Evolutionary conservation across 2,888 invertebrate genomes (phyloP), one percentile per base, ranked within the genome.

Genomic region (Alitta virens): DNA sequence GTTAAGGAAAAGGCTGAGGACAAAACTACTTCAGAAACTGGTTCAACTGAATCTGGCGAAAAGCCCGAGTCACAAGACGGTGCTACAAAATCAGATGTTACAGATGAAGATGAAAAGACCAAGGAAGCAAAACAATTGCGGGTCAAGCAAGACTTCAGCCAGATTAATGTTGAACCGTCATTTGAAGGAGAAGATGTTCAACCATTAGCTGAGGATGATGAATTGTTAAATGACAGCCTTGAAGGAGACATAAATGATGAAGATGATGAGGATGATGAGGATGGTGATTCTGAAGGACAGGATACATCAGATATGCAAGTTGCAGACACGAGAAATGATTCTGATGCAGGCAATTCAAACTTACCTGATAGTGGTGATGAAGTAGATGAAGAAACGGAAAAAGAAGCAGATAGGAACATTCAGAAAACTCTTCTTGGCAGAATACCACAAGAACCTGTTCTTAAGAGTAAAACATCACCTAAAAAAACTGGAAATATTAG

Each of bases 151-250:
- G 78, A 84, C 68, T 72, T 82, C 21, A 74, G 73, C 16, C 77
- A 80, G 63, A 78, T 84, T 24, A 67, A 74, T 23, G 80, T 82
- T 1, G 79, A 76, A 21, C 74, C 80, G 25, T 71, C 75, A 23
- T 84, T 79, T 67, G 72, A 67, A 57, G 79, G 74, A 2, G 81
- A 83, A 7, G 84, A 84, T 71, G 71, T 80, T 1, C 43, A 60
- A 24, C 53, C 65, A 2, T 43, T 58, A 21, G 46, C 49, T 16
- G 23, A 23, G 5, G 62, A 24, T 5, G 46, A 46, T 7, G 18
- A 46, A 25, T 18, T n/a, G 14, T 38, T 23, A 14, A 51, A 23
- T 51, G 62, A 25, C n/a, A 26, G 18, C 9, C 38, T n/a, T 2
- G 62, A 59, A 3, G 46, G 25, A 18, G 59, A 46, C 3, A 38